Evolutionary conservation across 2,797 vertebrate species (phyloP), one percentile per base, ranked within the genome.

Genomic region (Schizopygopsis pylzovi): DNA sequence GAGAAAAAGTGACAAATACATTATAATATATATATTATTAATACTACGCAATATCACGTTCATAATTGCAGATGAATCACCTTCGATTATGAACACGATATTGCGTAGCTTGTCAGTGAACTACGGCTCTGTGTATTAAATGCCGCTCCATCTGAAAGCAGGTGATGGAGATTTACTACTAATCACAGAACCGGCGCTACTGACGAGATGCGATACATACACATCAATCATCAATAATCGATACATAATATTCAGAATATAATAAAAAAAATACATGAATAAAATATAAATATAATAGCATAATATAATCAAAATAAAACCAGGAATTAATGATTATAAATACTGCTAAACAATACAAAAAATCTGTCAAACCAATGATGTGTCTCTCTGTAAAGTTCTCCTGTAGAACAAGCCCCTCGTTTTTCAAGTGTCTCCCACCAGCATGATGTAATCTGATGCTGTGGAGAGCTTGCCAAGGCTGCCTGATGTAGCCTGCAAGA

Each of bases 401-500:
- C 59, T 43, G 70, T 56, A 45, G 75, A 84, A 83, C 79, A 82
- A 82, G 61, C n/a, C 80, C 2, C 71, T 45, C 65, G 61, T 85
- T 70, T 78, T 78, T 81, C 49, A 25, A 84, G 41, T 72, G 61
- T 85, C 78, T 88, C 72, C 68, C 47, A 79, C 63, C 67, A 86
- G 25, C 75, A 71, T 77, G 59, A 78, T 86, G 87, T 63, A 54
- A 87, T 72, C 43, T 67, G 82, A 90, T 83, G 76, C 79, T 16
- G 28, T 72, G 33, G 82, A 56, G 52, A 78, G 67, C 67, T 70
- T 43, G 37, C 61, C 52, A 20, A 68, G 47, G 22, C n/a, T 68
- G 65, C 15, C 25, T 81, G 65, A 52, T 52, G 70, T 73, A 75
- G 78, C 22, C 33, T 54, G 54, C 56, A 52, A 59, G 82, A 63